Evolutionary conservation across 2,113 vertebrate species (phyloP), one percentile per base, ranked within the genome.

Genomic region (Antechinus flavipes): DNA sequence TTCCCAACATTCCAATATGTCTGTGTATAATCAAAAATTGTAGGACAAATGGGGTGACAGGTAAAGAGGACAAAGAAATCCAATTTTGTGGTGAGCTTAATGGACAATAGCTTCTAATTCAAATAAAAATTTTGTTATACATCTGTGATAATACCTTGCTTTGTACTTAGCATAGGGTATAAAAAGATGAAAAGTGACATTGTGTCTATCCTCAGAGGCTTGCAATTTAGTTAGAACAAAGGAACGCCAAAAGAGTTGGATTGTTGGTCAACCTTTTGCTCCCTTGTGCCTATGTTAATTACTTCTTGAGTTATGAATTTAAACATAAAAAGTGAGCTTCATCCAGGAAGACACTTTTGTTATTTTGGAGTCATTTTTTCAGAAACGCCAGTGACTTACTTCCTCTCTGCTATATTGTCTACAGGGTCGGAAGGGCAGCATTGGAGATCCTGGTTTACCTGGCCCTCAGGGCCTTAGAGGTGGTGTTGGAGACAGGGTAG

Each of bases 391-490:
- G 42, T 84, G 42, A 84, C 6, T 19, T 42, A n/a, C 16, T 84
- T 84, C 19, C n/a, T n/a, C n/a, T 42, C 30, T 84, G 16, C 92
- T 96, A 22, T 91, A 90, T 94, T 90, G 55, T 95, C 89, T 58
- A 52, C 97, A 99, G 99, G 99, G 99, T 54, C 97, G 96, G 55
- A 99, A 99, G 97, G 99, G 99, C 95, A 99, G 98, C 94, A 95
- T 99, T 2, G 99, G 99, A 0, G 99, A 99, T 68, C 98, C 99
- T 0, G 99, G 99, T 54, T 99, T 99, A 93, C 99, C 99, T 0
- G 99, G 99, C 24, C 99, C 99, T 0, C 99, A 99, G 2, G 99
- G 99, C 97, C 98, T 99, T 97, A 99, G 99, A 92, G 99, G 99
- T 11, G 99, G 98, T 42, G 96, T 98, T 46, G 99, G 99, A 0